phyloP scores from a whole-genome alignment of 2,888 invertebrate species.

The Sinopyrophorus schimmeli region DNA sequence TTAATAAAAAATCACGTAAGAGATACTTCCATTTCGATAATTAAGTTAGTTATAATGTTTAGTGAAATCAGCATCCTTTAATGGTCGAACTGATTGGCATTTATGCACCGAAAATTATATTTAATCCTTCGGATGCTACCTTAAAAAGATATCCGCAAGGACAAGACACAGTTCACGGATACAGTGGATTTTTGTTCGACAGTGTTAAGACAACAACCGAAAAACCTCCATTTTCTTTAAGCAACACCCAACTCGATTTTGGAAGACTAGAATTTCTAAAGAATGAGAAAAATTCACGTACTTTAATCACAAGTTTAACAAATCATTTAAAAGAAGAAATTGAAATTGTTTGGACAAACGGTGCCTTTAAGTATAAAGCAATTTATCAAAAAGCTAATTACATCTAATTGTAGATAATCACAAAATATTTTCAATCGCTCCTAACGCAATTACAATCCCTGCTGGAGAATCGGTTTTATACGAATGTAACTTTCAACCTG shows the following conservation, averaged over 20 bases:
- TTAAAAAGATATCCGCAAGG: slow-evolving; percentile 33
- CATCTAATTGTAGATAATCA: slow-evolving; percentile 41
- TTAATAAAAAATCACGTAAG: slow-evolving; percentile 53
- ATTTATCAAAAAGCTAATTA: neutral
- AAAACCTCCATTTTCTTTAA: slow-evolving; percentile 45
- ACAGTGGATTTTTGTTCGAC: slow-evolving; percentile 47
- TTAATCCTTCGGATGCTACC: slow-evolving; percentile 8
- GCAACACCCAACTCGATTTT: slow-evolving; percentile 48
- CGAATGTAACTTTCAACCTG: slow-evolving; percentile 49
- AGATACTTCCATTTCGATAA: slow-evolving; percentile 1
- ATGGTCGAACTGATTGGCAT: slow-evolving; percentile 45
- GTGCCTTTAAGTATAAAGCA: slow-evolving; percentile 27
- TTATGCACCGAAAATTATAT: slow-evolving; percentile 15
- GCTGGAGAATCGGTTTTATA: slow-evolving; percentile 45
- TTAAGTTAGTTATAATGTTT: slow-evolving; percentile 24
- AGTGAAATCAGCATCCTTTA: no score
- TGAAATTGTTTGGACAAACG: slow-evolving; percentile 41
- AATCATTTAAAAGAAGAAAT: slow-evolving; percentile 39
- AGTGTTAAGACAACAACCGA: slow-evolving; percentile 26
- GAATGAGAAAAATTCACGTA: slow-evolving; percentile 8
- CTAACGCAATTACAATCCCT: slow-evolving; percentile 41
- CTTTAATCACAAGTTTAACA: slow-evolving; percentile 34
- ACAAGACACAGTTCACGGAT: slow-evolving; percentile 37
- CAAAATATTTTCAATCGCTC: slow-evolving; percentile 46
- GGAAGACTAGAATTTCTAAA: slow-evolving; percentile 36